Conservation (phyloP, 2,797 vertebrate species). For the Allobates femoralis region DNA sequence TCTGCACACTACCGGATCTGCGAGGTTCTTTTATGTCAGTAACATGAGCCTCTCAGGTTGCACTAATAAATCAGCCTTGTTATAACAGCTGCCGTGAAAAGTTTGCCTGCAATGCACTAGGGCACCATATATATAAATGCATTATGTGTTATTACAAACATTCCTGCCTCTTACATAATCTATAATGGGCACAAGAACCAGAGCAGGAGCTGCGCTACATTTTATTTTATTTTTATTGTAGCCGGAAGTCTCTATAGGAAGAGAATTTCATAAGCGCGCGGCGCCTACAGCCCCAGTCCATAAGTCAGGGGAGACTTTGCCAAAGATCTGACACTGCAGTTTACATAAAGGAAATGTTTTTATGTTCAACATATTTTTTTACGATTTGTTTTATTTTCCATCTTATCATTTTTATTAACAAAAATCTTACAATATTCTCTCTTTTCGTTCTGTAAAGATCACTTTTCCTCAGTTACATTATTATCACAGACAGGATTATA, state of each 20-base stretch:
- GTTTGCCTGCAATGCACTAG: conserved; percentile 47
- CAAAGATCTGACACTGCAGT: background rate
- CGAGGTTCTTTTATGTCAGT: conserved; percentile 54
- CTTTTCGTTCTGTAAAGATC: background rate
- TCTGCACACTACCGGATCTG: conserved; percentile 55
- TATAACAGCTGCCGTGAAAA: conserved; percentile 60
- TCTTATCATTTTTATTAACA: no score
- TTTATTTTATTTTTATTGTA: conserved; percentile 33
- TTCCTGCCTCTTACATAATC: conserved; percentile 45
- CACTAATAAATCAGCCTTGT: conserved; percentile 61
- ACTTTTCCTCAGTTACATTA: background rate
- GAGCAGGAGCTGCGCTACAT: conserved; percentile 12
- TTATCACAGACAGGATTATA: background rate
- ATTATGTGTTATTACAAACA: conserved; percentile 52
- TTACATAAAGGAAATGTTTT: background rate
- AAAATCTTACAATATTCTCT: background rate
- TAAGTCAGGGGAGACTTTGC: background rate
- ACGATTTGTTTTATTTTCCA: no score
- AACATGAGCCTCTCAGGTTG: conserved; percentile 58
- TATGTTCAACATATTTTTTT: background rate
- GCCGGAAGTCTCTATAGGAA: conserved; percentile 6
- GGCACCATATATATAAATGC: conserved; percentile 54
- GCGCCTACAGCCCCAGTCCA: background rate
- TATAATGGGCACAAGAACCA: conserved; percentile 39
- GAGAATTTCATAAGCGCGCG: conserved; percentile 19